phyloP scores from a whole-genome alignment of 2,113 vertebrate genomes.

The Ageneiosus marmoratus region DNA sequence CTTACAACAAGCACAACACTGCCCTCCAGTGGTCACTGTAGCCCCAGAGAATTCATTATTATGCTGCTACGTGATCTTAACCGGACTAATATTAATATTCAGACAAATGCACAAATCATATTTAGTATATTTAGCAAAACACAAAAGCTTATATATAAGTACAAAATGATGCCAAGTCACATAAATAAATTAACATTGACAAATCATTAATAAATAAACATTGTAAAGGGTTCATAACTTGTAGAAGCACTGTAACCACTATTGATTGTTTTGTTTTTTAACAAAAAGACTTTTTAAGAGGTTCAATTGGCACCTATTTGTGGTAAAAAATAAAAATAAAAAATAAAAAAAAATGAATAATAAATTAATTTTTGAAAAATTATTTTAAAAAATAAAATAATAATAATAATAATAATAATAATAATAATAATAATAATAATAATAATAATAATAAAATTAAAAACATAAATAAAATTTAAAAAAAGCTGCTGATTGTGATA shows the following conservation, averaged over 20 bases:
- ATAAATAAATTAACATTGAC: not conserved
- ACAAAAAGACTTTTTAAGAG: not conserved
- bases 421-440: too few relatives aligned
- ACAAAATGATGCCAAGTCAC: not conserved
- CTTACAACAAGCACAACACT: slow-evolving; percentile 64
- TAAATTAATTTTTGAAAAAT: too few relatives aligned
- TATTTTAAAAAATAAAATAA: too few relatives aligned
- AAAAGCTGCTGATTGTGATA: not conserved
- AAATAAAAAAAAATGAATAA: too few relatives aligned
- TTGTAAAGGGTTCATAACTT: not conserved
- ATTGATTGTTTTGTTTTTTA: too few relatives aligned
- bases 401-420: too few relatives aligned
- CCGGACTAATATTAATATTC: not conserved
- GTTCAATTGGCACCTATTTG: not conserved
- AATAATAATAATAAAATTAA: too few relatives aligned
- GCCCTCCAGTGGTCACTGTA: slow-evolving; percentile 67
- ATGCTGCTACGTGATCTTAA: not conserved
- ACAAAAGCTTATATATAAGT: not conserved
- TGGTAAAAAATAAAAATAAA: not conserved
- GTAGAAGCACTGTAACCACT: not conserved
- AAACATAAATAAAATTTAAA: too few relatives aligned
- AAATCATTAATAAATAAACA: not conserved
- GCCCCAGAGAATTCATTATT: not conserved
- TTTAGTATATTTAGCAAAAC: not conserved
- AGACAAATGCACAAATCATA: slow-evolving; percentile 3